phyloP scores from a whole-genome alignment of 2,113 vertebrate genomes.

The Hepsetus odoe region DNA sequence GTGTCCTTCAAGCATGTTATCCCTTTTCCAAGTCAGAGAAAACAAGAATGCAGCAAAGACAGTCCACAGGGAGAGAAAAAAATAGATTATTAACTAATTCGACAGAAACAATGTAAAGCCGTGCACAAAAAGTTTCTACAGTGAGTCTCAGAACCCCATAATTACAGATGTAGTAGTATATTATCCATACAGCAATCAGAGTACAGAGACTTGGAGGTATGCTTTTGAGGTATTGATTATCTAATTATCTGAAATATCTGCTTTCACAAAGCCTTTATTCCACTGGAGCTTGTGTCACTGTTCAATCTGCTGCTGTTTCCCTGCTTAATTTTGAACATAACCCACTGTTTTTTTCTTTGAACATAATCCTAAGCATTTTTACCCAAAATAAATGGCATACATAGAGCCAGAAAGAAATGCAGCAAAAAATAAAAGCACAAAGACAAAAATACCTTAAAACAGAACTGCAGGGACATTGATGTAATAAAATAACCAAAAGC shows the following conservation, averaged over 20 bases:
- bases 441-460: too few relatives aligned
- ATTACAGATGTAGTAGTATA: not conserved
- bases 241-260: not conserved
- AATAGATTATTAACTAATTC: not conserved
- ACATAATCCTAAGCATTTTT: too few relatives aligned
- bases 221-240: conserved; percentile 1
- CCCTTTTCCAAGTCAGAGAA: not conserved
- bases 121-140: not conserved
- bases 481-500: too few relatives aligned
- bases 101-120: not conserved
- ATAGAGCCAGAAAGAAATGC: too few relatives aligned
- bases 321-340: not conserved
- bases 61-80: not conserved
- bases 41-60: not conserved
- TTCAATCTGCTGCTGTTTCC: not conserved
- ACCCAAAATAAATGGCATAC: too few relatives aligned
- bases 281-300: not conserved
- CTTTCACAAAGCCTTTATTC: conserved; percentile 21
- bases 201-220: not conserved
- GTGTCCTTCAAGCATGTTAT: not conserved
- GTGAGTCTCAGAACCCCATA: not conserved
- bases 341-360: conserved; percentile 4
- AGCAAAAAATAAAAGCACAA: too few relatives aligned
- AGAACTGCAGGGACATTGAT: too few relatives aligned
- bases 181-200: not conserved